Evolutionary conservation across 2,888 invertebrate genomes (phyloP), one percentile per base, ranked within the genome.

Genomic region (Buathra laborator): DNA sequence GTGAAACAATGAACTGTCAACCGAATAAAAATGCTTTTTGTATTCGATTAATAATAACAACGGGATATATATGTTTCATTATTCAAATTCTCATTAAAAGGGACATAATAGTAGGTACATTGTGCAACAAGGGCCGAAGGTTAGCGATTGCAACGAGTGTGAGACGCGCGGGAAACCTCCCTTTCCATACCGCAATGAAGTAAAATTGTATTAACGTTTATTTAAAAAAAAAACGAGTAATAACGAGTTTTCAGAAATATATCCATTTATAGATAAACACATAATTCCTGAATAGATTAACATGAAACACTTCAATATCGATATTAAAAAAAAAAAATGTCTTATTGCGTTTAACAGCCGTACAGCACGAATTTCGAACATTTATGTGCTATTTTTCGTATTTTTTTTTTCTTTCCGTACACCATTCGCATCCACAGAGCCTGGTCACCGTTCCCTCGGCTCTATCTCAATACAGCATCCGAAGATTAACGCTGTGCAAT

Each of bases 401-500:
- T 24, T 24, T 24, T 24, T 7, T 56, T 56, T 10, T 24, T 12
- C 9, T 53, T 24, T 53, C 19, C 24, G 24, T 24, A 56, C 56
- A 24, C 56, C 56, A 10, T 56, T 2, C 56, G 56, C 19, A 24
- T 56, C 56, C 10, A 56, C 56, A 12, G 10, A 24, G 24, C 19
- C 10, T 3, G 24, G 9, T 10, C 56, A 24, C 56, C 56, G 56
- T 56, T 56, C 19, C 56, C 56, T 5, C 56, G 19, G 56, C 24
- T 56, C 3, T 56, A 37, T 37, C 37, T 12, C 56, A 24, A 10
- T 24, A 56, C 4, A 56, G 56, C 19, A 16, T 56, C 37, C 56
- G 56, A 24, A n/a, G 62, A 74, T 74, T 46, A 29, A 74, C 46
- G 43, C 74, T 44, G 74, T 48, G 74, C 74, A 46, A 43, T 29